These are phyloP conservation scores for Pholis gunnellus DNA, from an alignment of 2,113 vertebrate species.

Conservation along the genomic window DNA sequence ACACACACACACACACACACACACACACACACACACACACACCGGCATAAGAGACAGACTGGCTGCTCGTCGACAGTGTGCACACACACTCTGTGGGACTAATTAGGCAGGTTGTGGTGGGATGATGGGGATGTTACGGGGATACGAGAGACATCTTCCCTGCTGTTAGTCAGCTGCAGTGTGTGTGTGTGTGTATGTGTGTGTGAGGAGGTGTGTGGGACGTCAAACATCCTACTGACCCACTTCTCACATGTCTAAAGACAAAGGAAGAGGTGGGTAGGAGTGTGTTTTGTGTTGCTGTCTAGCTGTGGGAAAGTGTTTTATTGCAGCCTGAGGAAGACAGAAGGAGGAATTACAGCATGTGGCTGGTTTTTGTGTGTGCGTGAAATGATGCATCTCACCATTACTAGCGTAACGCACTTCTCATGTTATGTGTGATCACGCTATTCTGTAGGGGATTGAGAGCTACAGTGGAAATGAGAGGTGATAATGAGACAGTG, in stretches of 20 bases:
- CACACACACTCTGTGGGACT: conserved; percentile 68
- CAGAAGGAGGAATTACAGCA: conserved; percentile 15
- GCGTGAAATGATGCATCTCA: neutral
- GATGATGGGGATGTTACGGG: conserved; percentile 56
- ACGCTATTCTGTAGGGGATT: conserved; percentile 12
- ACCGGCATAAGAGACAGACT: conserved; percentile 32
- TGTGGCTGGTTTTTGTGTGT: conserved; percentile 8
- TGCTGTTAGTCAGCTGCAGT: conserved; percentile 55
- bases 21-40: neutral
- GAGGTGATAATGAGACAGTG: conserved; percentile 26
- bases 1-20: no score
- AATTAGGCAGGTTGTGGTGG: conserved; percentile 71
- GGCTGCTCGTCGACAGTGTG: conserved; percentile 44
- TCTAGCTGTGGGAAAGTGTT: conserved; percentile 28
- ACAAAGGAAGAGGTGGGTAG: conserved; percentile 26
- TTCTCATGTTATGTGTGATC: conserved; percentile 27
- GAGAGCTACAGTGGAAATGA: conserved; percentile 16
- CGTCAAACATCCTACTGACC: conserved; percentile 72
- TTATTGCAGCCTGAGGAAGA: conserved; percentile 14
- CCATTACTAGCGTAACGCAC: no score
- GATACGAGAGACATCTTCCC: conserved; percentile 52
- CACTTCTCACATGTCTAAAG: conserved; percentile 56
- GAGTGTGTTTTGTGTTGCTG: conserved; percentile 14
- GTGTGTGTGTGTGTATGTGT: conserved; percentile 30
- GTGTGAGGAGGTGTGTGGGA: conserved; percentile 26